These are phyloP conservation scores for Drosophila erecta DNA, from an alignment of 1,140 invertebrate genomes.

Conservation along the genomic window DNA sequence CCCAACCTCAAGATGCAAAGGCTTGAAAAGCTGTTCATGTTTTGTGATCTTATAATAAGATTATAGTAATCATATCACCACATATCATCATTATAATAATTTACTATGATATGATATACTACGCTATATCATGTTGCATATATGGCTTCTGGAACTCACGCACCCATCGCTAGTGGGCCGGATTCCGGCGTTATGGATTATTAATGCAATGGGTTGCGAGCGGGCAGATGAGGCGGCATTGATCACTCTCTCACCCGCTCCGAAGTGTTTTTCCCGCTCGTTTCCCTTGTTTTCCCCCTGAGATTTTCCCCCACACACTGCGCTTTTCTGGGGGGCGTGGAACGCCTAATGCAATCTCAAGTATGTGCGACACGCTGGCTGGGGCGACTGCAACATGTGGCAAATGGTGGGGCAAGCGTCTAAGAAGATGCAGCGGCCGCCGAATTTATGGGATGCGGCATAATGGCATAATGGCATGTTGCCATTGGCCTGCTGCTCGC, in stretches of 20 bases:
- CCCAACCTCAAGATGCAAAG: too few species aligned
- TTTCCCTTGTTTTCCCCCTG: too few species aligned
- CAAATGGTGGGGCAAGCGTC: slow-evolving; percentile 16
- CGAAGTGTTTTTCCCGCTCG: slow-evolving; percentile 10
- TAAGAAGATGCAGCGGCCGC: slow-evolving; percentile 20
- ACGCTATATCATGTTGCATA: too few species aligned
- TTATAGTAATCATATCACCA: too few species aligned
- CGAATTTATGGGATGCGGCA: slow-evolving; percentile 78
- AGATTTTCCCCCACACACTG: background rate
- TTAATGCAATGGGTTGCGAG: slow-evolving; percentile 80
- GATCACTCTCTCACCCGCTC: slow-evolving; percentile 51
- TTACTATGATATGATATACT: too few species aligned
- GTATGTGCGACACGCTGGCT: slow-evolving; percentile 70
- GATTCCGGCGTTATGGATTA: slow-evolving; percentile 64
- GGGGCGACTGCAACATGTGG: slow-evolving; percentile 70
- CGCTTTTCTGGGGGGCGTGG: slow-evolving; percentile 38
- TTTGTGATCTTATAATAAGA: too few species aligned
- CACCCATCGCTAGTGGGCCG: slow-evolving; percentile 40
- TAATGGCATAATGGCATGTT: slow-evolving; percentile 80
- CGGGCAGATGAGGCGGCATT: slow-evolving; percentile 73
- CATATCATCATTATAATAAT: too few species aligned
- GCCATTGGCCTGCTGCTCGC: slow-evolving; percentile 74
- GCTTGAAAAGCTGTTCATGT: too few species aligned
- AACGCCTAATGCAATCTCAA: slow-evolving; percentile 81
- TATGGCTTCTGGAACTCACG: slow-evolving; percentile 8